Conservation (phyloP, 2,888 invertebrate genomes). For the Drosophila ustulata region DNA sequence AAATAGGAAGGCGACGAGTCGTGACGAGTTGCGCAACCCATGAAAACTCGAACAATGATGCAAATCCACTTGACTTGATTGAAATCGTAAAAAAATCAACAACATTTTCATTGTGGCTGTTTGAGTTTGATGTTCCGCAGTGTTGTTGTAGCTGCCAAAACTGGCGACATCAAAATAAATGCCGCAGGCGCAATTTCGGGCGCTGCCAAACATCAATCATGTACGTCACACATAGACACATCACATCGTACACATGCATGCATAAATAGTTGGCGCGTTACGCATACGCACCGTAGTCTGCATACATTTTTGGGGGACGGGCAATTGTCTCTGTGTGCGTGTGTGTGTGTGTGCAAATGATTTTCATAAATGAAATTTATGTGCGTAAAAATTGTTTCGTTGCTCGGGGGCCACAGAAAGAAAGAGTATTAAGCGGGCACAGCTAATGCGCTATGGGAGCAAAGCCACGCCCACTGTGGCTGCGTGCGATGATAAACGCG, state of each 20-base stretch:
- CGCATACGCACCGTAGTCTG: slow-evolving; percentile 65
- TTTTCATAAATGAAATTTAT: slow-evolving; percentile 78
- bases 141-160: slow-evolving; percentile 37
- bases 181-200: slow-evolving; percentile 28
- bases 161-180: slow-evolving; percentile 68
- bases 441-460: slow-evolving; percentile 57
- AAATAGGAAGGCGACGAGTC: slow-evolving; percentile 38
- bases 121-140: slow-evolving; percentile 14
- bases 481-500: slow-evolving; percentile 71
- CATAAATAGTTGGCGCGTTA: slow-evolving; percentile 41
- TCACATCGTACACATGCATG: slow-evolving; percentile 32
- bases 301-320: slow-evolving; percentile 41
- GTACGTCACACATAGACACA: slow-evolving; percentile 36
- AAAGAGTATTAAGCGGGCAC: slow-evolving; percentile 58
- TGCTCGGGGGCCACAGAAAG: slow-evolving; percentile 43
- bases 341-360: slow-evolving; percentile 57
- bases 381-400: slow-evolving; percentile 67
- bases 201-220: slow-evolving; percentile 67
- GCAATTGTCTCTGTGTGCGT: slow-evolving; percentile 4
- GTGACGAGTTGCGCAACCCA: slow-evolving; percentile 34
- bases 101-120: slow-evolving; percentile 48
- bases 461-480: slow-evolving; percentile 46
- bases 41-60: slow-evolving; percentile 69
- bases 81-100: slow-evolving; percentile 73
- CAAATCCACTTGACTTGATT: slow-evolving; percentile 80